These are phyloP conservation scores for Clarias macrocephalus DNA, from an alignment of 2,113 vertebrate genomes.

Conservation along the genomic window DNA sequence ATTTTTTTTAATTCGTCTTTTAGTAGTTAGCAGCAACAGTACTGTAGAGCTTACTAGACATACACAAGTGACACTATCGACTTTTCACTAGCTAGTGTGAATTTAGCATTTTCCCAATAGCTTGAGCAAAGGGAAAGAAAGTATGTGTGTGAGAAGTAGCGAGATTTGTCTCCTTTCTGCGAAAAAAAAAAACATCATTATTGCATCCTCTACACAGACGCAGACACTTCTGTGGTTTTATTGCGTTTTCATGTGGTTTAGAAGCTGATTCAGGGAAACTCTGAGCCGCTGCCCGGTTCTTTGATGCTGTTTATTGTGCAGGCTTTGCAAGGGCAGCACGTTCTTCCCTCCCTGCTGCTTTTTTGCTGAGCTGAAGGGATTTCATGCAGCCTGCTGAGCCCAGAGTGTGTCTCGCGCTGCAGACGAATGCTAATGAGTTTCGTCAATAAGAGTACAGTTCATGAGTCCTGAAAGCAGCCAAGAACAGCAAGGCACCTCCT, in stretches of 20 bases:
- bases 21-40: no score
- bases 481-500: conserved; percentile 14
- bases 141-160: not conserved
- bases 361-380: conserved; percentile 50
- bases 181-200: not conserved
- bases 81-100: not conserved
- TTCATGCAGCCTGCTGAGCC: conserved; percentile 54
- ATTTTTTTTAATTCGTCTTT: not conserved
- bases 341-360: conserved; percentile 52
- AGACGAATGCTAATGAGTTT: conserved; percentile 33
- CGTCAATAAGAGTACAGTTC: conserved; percentile 24
- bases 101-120: not conserved
- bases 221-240: conserved; percentile 20
- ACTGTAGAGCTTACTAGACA: not conserved
- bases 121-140: not conserved
- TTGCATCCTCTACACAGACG: conserved; percentile 9
- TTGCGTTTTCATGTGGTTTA: conserved; percentile 33
- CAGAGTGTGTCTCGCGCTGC: conserved; percentile 37
- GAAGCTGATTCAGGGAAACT: conserved; percentile 11
- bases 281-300: not conserved
- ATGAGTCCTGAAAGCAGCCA: not conserved
- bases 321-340: conserved; percentile 65
- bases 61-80: not conserved
- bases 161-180: not conserved
- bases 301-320: conserved; percentile 54